Percentiles rank a stretch among this genome's conserved stretches.
phyloP scores from a whole-genome alignment of 2,797 vertebrate species.

The Sebastiscus tertius region DNA sequence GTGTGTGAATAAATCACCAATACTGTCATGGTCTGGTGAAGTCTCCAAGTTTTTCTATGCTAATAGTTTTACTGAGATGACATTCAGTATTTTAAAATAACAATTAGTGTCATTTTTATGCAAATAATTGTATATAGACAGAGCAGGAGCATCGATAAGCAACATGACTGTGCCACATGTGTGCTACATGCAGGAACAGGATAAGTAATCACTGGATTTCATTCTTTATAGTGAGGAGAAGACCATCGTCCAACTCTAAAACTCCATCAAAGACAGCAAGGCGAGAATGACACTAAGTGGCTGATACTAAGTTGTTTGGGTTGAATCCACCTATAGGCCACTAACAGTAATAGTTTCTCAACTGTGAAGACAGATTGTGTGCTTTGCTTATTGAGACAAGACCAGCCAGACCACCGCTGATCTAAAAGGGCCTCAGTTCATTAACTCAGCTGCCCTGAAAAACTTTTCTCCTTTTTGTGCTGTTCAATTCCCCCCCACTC shows the following conservation, averaged over 20 bases:
- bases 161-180: too few relatives aligned
- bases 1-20: not conserved
- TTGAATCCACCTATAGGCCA: not conserved
- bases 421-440: slow-evolving; percentile 24
- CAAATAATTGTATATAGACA: too few relatives aligned
- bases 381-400: slow-evolving; percentile 26
- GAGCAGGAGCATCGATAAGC: too few relatives aligned
- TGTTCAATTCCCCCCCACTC: slow-evolving; percentile 12
- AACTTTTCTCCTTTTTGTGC: slow-evolving; percentile 32
- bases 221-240: not conserved
- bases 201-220: not conserved
- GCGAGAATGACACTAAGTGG: not conserved
- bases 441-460: slow-evolving; percentile 32
- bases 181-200: not conserved
- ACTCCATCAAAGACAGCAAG: not conserved
- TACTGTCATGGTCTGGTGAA: not conserved
- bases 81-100: not conserved
- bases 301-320: not conserved
- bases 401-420: not conserved
- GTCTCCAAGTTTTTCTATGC: accelerated
- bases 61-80: not conserved
- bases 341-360: not conserved
- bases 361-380: slow-evolving; percentile 3
- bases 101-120: not conserved
- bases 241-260: not conserved